Conservation (phyloP, 1,140 invertebrate species). For the Meloidogyne chitwoodi region DNA sequence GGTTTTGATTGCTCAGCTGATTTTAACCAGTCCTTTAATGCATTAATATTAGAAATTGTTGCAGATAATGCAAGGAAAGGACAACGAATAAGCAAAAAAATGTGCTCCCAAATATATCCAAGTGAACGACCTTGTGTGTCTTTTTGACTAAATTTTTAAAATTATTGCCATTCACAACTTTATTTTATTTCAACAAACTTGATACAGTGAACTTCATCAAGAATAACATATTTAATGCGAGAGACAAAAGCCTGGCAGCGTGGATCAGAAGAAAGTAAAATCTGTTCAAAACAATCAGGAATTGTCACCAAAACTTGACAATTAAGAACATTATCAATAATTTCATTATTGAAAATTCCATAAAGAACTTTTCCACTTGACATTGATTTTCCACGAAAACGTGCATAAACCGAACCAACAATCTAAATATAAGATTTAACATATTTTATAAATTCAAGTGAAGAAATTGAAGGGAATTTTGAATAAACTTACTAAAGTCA, state of each 20-base stretch:
- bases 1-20: constrained; percentile 42
- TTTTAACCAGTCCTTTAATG: constrained; percentile 49
- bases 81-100: constrained; percentile 56
- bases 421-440: constrained; percentile 37
- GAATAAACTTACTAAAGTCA: no score
- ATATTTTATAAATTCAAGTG: no score
- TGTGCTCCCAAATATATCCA: constrained; percentile 59
- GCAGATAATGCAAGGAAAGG: constrained; percentile 58
- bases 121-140: constrained; percentile 18
- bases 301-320: constrained; percentile 59
- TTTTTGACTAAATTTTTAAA: constrained; percentile 11
- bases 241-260: constrained; percentile 49
- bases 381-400: constrained; percentile 58
- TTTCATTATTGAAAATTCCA: constrained; percentile 45
- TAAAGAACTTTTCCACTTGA: constrained; percentile 50
- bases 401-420: constrained; percentile 58
- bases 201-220: constrained; percentile 60
- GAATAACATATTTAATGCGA: constrained; percentile 57
- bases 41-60: constrained; percentile 53
- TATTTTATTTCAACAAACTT: constrained; percentile 31
- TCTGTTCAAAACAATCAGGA: constrained; percentile 53
- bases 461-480: no score
- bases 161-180: background rate
- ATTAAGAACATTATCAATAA: constrained; percentile 47
- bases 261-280: constrained; percentile 51